Base-by-base conservation (phyloP, 2,113 vertebrate genomes). In the Phasianus colchicus region DNA sequence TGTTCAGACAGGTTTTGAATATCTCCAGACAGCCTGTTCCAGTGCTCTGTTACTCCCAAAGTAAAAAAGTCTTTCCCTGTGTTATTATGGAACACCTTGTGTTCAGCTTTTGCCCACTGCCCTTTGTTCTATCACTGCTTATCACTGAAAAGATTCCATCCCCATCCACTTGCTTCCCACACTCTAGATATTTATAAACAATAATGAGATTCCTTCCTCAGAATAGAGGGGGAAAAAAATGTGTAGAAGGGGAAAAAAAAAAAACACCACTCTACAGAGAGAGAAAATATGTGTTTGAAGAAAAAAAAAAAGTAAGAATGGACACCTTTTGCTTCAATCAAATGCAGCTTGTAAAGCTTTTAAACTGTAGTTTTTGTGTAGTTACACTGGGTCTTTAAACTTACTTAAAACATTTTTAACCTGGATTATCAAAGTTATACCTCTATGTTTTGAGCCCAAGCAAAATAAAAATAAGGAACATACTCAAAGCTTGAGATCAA, bases 261-360 rank as follows among this genome's bases (percentile, higher is more conserved):
- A 1, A 58, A 4, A n/a, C n/a, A n/a, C n/a, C 2, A 11, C 2
- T 7, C 3, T 45, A 43, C 34, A 82, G 71, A 48, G 0, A 42
- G 16, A 78, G 13, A 83, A 3, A 58, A 57, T 21, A 42, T 21
- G 13, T 0, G 2, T 65, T 76, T 77, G 21, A 66, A 43, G 36
- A 60, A 72, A 43, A 6, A 13, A 36, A 1, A 7, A 48, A 60
- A 6, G 17, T 16, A 82, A 79, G 25, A 82, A 42, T 20, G 29
- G 4, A 55, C 24, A 22, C 4, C 5, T 80, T 79, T 90, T 57
- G 0, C 21, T 88, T 83, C 22, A 27, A 30, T 76, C 45, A 34
- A 65, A 84, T 61, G 0, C 40, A 21, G 1, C 65, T 70, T 40
- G 11, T 77, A 20, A 58, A 73, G 20, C 32, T 70, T 78, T 89